Conservation (phyloP, 2,888 invertebrate genomes). For the Fabriciana adippe region DNA sequence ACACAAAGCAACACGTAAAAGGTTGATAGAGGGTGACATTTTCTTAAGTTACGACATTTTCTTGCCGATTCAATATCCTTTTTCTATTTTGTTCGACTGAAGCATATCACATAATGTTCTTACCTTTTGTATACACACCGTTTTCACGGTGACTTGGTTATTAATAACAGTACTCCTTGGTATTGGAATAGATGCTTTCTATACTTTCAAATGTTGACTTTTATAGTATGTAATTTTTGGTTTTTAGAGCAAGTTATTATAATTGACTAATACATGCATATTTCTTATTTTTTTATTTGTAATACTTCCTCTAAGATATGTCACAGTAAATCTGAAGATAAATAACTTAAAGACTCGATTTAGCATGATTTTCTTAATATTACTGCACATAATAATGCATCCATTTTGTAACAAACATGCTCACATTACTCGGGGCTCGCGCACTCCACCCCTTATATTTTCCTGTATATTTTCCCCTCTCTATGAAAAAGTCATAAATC, state of each 20-base stretch:
- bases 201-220: too few relatives aligned
- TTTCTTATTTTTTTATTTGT: too few relatives aligned
- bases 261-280: too few relatives aligned
- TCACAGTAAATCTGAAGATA: not conserved
- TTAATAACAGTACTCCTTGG: conserved; percentile 24
- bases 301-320: not conserved
- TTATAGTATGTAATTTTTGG: too few relatives aligned
- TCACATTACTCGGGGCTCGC: conserved; percentile 37
- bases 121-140: conserved; percentile 39
- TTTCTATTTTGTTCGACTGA: conserved; percentile 65
- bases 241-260: too few relatives aligned
- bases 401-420: conserved; percentile 19
- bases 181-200: too few relatives aligned
- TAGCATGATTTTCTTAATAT: conserved; percentile 1
- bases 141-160: conserved; percentile 32
- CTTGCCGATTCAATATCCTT: conserved; percentile 71
- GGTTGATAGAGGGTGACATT: conserved; percentile 64
- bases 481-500: conserved; percentile 81
- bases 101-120: conserved; percentile 47
- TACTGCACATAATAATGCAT: conserved; percentile 12
- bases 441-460: conserved; percentile 56
- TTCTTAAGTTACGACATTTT: conserved; percentile 62
- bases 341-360: conserved; percentile 3
- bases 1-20: conserved; percentile 56
- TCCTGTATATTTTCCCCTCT: conserved; percentile 74